Evolutionary conservation across 2,888 invertebrate species (phyloP), one percentile per base, ranked within the genome.

Genomic region (Sminthurides aquaticus): DNA sequence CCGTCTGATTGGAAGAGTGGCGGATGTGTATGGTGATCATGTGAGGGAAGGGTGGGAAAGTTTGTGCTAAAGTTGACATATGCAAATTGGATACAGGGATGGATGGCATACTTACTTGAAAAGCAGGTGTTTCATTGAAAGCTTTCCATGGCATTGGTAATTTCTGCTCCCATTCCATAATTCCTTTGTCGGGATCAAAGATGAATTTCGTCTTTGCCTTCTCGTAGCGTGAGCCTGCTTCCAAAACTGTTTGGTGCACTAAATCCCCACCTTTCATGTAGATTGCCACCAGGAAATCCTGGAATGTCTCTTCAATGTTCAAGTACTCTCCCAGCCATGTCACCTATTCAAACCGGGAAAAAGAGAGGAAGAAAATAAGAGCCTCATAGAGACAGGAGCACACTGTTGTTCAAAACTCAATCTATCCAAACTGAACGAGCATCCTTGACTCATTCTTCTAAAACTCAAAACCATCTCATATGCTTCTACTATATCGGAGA

Each of bases 71-170:
- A 52, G 22, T 52, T 52, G 52, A 52, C 52, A 20, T 52, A 52
- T 52, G 52, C 20, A 52, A 52, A 52, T 52, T 52, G 22, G 52
- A 52, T 52, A 52, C 52, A 52, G 52, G 5, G 52, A 52, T 8
- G 52, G 20, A 8, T 18, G 20, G 52, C 3, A 20, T 52, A 57
- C 74, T 76, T 78, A 83, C 83, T 76, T 83, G 82, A 76, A 90
- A 90, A 76, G 87, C 87, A 0, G 91, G 91, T 0, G 90, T 89
- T 72, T 89, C 86, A 78, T 91, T 91, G 78, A 92, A 92, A 0
- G 91, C 88, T 78, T 91, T 90, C 91, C 91, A 91, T 0, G 91
- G 89, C 85, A 92, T 88, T 0, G 92, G 92, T 52, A 93, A 80
- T 76, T 92, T 92, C 76, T 92, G 91, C 75, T 91, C 91, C 57